These are phyloP conservation scores for Calephelis nemesis DNA, from an alignment of 1,140 invertebrate species.

Conservation along the genomic window DNA sequence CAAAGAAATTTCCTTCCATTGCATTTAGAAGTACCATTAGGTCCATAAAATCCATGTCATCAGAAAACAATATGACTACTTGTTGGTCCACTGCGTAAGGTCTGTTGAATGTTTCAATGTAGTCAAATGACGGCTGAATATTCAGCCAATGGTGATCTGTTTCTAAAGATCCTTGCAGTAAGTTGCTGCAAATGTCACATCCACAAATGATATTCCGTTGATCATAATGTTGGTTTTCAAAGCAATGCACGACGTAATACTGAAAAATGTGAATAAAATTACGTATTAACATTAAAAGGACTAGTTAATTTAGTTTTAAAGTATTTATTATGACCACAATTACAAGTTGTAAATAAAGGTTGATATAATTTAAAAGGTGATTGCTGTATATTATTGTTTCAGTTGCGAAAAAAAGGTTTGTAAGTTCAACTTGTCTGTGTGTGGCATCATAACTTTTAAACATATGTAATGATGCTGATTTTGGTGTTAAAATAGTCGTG, in stretches of 20 bases:
- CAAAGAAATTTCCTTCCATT: neutral
- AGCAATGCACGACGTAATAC: neutral
- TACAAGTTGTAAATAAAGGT: no score
- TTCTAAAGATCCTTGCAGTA: neutral
- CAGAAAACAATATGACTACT: neutral
- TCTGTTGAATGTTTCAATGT: neutral
- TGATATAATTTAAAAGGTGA: no score
- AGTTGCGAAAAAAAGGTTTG: no score
- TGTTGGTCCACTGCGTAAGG: neutral
- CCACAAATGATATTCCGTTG: neutral
- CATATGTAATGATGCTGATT: no score
- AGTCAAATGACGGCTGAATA: neutral
- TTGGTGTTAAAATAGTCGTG: no score
- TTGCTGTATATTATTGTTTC: no score
- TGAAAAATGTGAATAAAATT: no score
- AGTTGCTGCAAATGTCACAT: neutral
- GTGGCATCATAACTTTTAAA: no score
- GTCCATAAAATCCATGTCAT: constrained; percentile 1
- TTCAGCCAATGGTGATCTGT: constrained; percentile 1
- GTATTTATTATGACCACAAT: no score
- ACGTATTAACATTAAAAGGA: no score
- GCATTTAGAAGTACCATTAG: neutral
- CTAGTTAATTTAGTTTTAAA: no score
- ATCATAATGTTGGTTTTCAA: neutral
- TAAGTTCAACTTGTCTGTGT: no score